Percentiles rank a stretch among this genome's conserved stretches.
Evolutionary conservation across 2,113 vertebrate species (phyloP).

Genomic region (Cebus imitator): DNA sequence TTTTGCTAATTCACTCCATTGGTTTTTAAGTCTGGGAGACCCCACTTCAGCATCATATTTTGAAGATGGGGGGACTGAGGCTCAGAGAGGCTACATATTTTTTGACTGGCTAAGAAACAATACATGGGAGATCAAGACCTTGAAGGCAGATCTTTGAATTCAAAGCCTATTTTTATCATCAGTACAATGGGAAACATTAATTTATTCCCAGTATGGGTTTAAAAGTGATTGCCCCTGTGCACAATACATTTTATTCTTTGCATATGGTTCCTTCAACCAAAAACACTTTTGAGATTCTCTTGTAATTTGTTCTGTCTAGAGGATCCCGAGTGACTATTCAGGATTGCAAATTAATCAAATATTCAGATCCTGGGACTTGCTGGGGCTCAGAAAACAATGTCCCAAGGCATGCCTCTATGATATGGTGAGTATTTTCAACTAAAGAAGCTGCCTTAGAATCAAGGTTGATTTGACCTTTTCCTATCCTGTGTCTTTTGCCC

Average conservation of each 20-base stretch:
- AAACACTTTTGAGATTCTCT: not conserved
- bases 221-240: not conserved
- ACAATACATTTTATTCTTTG: not conserved
- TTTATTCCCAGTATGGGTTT: not conserved
- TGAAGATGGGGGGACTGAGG: not conserved
- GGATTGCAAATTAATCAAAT: constrained; percentile 19
- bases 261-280: not conserved
- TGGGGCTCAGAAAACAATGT: not conserved
- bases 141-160: not conserved
- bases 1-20: not conserved
- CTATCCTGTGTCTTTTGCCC: not conserved
- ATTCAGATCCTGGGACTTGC: not conserved
- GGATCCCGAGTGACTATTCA: not conserved
- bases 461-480: not conserved
- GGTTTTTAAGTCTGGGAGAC: not conserved
- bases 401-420: not conserved
- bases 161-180: not conserved
- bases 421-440: not conserved
- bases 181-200: not conserved
- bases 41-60: not conserved
- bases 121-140: not conserved
- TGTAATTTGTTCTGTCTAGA: constrained; percentile 2
- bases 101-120: too few species aligned
- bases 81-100: not conserved
- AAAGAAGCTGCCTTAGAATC: not conserved